Evolutionary conservation across 2,888 invertebrate genomes (phyloP).

Genomic region (Calliphora vomitoria): DNA sequence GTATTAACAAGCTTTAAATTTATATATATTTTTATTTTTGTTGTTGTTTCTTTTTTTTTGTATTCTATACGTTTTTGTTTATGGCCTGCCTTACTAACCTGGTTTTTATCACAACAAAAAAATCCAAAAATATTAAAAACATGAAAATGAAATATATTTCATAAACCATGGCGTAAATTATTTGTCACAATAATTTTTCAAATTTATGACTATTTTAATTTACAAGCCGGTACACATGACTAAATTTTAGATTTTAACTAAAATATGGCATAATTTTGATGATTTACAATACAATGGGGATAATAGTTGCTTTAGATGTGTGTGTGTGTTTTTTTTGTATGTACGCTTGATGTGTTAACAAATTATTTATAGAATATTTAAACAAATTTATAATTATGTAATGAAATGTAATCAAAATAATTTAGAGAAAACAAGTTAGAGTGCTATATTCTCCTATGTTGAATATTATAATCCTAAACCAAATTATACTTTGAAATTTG

Average conservation of each 20-base stretch:
- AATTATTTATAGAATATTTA: constrained; percentile 13
- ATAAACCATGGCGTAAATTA: constrained; percentile 54
- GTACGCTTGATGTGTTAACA: background rate
- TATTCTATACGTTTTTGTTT: constrained; percentile 3
- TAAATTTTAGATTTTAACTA: constrained; percentile 36
- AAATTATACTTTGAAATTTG: no score
- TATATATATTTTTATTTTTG: constrained; percentile 31
- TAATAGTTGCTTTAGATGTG: constrained; percentile 5
- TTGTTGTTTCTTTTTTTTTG: background rate
- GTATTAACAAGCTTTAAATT: constrained; percentile 55
- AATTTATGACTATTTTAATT: constrained; percentile 62
- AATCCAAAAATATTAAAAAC: background rate
- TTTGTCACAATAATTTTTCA: constrained; percentile 45
- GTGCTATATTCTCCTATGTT: no score
- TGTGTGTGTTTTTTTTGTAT: background rate
- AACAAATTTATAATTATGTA: background rate
- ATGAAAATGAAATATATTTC: constrained; percentile 24
- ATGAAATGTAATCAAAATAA: background rate
- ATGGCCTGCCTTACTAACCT: constrained; percentile 49
- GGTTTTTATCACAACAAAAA: constrained; percentile 26
- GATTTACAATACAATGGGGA: constrained; percentile 60
- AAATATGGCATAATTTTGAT: constrained; percentile 28
- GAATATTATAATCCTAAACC: no score
- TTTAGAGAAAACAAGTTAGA: no score
- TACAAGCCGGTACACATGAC: constrained; percentile 39